Evolutionary conservation across 2,113 vertebrate genomes (phyloP).

Genomic region (Axis porcinus): DNA sequence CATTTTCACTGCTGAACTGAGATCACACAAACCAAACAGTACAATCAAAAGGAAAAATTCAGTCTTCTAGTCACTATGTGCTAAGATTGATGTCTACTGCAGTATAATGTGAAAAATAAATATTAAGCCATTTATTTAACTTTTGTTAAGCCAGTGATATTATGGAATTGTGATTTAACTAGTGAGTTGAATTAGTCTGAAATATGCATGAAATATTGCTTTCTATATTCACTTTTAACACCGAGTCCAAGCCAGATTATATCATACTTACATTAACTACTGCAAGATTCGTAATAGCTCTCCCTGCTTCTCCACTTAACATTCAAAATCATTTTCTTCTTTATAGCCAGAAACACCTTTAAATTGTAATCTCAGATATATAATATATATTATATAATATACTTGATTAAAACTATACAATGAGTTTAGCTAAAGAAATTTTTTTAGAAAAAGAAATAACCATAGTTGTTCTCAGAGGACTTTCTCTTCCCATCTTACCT

Average conservation of each 20-base stretch:
- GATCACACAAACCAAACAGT: neutral
- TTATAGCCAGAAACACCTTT: neutral
- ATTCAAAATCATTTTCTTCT: neutral
- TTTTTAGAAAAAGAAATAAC: neutral
- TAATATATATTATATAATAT: neutral
- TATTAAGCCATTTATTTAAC: neutral
- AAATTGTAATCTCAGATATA: neutral
- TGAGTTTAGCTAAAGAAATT: neutral
- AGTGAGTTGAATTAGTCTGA: neutral
- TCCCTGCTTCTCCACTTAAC: neutral
- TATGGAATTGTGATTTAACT: neutral
- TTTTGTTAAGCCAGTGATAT: neutral
- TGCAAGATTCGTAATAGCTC: neutral
- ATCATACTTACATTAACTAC: neutral
- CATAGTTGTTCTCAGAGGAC: neutral
- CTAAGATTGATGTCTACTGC: neutral
- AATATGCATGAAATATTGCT: neutral
- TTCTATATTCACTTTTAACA: neutral
- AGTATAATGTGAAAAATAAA: neutral
- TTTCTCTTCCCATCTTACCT: neutral
- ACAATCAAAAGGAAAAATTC: neutral
- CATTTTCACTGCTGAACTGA: neutral
- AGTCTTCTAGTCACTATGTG: neutral
- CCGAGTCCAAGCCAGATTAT: neutral
- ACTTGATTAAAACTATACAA: neutral